These are phyloP conservation scores for Mola mola DNA, from an alignment of 2,113 vertebrate genomes.

Conservation along the genomic window DNA sequence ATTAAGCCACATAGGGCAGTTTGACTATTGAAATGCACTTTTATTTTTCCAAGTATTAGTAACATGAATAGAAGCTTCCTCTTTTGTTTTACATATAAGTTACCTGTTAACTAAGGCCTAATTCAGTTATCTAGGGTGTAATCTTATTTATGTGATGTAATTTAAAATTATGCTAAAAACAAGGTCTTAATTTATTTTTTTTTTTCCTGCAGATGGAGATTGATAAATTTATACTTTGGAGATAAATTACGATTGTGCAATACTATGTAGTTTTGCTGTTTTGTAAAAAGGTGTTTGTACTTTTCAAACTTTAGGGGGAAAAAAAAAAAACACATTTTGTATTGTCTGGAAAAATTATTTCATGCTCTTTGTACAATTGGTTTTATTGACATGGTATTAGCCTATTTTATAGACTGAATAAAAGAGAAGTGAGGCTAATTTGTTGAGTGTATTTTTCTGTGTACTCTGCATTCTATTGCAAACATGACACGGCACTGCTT, in stretches of 20 bases:
- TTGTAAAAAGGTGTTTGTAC: constrained; percentile 84
- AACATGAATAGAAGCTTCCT: constrained; percentile 53
- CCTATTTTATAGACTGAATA: constrained; percentile 85
- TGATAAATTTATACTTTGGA: constrained; percentile 79
- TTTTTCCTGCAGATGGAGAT: constrained; percentile 72
- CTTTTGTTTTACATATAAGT: constrained; percentile 45
- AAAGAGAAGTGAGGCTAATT: constrained; percentile 69
- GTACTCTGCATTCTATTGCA: background rate
- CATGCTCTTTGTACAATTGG: constrained; percentile 82
- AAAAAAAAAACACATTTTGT: constrained; percentile 74
- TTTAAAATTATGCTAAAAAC: constrained; percentile 74
- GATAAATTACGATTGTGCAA: constrained; percentile 81
- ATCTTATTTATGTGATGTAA: constrained; percentile 81
- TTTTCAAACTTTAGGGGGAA: constrained; percentile 80
- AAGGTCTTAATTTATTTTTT: constrained; percentile 83
- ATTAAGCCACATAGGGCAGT: constrained; percentile 56
- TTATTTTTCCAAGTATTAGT: constrained; percentile 73
- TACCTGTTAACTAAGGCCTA: constrained; percentile 70
- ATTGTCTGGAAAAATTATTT: constrained; percentile 74
- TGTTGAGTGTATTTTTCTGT: constrained; percentile 16
- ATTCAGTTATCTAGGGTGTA: constrained; percentile 76
- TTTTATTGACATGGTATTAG: constrained; percentile 79
- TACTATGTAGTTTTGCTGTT: constrained; percentile 82
- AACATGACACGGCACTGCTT: background rate
- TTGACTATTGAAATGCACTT: constrained; percentile 75